Percentiles rank a stretch among this genome's conserved stretches.
phyloP scores from a whole-genome alignment of 2,888 invertebrate species.

The Pediacus dermestoides region DNA sequence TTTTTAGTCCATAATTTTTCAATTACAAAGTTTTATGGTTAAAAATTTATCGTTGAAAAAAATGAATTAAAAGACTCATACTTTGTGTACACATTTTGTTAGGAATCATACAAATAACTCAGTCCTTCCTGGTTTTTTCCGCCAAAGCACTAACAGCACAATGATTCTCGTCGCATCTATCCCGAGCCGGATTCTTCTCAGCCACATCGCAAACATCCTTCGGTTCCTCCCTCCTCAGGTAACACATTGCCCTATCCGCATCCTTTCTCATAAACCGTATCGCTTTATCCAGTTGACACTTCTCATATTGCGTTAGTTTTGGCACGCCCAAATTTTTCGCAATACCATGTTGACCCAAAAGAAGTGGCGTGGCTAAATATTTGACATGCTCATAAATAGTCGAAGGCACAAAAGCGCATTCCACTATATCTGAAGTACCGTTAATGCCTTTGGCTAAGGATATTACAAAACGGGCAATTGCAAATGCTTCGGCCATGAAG shows the following conservation, averaged over 20 bases:
- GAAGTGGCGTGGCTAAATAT: conserved; percentile 43
- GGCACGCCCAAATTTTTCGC: conserved; percentile 44
- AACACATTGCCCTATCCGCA: conserved; percentile 31
- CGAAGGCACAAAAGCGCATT: conserved; percentile 44
- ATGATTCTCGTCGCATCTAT: too few species aligned
- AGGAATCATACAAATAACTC: too few species aligned
- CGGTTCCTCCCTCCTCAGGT: too few species aligned
- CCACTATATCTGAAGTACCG: conserved; percentile 42
- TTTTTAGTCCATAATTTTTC: too few species aligned
- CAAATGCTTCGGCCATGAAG: conserved; percentile 60
- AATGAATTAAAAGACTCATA: too few species aligned
- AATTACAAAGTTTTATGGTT: too few species aligned
- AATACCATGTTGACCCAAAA: conserved; percentile 44
- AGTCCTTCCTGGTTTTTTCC: too few species aligned
- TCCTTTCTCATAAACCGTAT: conserved; percentile 37
- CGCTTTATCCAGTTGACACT: conserved; percentile 42
- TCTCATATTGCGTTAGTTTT: conserved; percentile 41
- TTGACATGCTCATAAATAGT: conserved; percentile 38
- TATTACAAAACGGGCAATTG: conserved; percentile 59
- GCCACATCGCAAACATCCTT: too few species aligned
- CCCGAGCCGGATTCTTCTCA: too few species aligned
- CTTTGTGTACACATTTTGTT: too few species aligned
- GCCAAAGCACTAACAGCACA: too few species aligned
- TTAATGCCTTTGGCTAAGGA: conserved; percentile 55
- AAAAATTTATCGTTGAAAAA: too few species aligned